Conservation (phyloP, 2,888 invertebrate genomes). For the Rhyacophila evoluta region DNA sequence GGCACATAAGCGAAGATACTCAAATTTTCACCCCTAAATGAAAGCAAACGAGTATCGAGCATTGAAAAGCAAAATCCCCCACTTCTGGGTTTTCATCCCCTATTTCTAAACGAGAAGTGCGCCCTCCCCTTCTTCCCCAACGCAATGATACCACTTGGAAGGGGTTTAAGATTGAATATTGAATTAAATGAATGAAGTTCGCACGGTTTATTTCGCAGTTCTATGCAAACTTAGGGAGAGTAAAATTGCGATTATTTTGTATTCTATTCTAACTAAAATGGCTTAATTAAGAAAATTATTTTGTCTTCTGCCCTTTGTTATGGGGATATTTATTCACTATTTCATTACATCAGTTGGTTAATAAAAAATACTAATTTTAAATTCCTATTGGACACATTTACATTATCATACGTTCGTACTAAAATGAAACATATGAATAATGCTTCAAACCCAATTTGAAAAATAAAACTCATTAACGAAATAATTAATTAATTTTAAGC, state of each 20-base stretch:
- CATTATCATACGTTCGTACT: no score
- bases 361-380: no score
- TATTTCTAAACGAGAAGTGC: background rate
- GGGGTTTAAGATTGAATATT: conserved; percentile 49
- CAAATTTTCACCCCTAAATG: background rate
- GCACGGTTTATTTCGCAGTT: conserved; percentile 55
- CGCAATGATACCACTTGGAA: conserved; percentile 55
- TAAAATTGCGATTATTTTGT: background rate
- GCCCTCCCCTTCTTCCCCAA: conserved; percentile 54
- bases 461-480: no score
- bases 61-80: conserved; percentile 8
- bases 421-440: no score
- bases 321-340: no score
- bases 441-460: no score
- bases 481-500: no score
- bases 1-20: conserved; percentile 4
- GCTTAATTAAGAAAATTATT: background rate
- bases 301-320: background rate
- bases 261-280: background rate
- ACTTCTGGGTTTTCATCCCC: background rate
- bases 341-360: no score
- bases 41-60: conserved; percentile 1
- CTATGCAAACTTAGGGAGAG: background rate
- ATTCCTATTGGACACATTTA: no score
- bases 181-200: conserved; percentile 55